Base-by-base conservation (phyloP, 1,140 invertebrate species). In the Sycophila sp. region DNA sequence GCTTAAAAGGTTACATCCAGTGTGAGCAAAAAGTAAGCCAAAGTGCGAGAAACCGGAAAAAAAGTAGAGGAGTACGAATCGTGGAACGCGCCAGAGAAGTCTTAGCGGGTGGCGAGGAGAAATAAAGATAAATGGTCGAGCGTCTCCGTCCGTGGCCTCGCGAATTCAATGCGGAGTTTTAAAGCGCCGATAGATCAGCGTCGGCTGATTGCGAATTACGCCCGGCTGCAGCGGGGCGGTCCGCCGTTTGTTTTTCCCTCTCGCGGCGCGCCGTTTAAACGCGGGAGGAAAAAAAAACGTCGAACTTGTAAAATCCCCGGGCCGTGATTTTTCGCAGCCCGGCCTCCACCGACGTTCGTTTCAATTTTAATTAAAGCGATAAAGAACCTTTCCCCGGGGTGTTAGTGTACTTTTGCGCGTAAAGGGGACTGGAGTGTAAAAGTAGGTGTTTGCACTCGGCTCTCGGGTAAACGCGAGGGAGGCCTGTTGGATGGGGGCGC, bases 71-170 rank as follows among this genome's bases (percentile, higher is more conserved):
- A 28, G n/a, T n/a, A n/a, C n/a, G n/a, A n/a, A n/a, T n/a, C n/a
- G n/a, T n/a, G n/a, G n/a, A n/a, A n/a, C n/a, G n/a, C n/a, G n/a
- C n/a, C n/a, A n/a, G 49, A 11, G 36, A 24, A 11, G 40, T 47
- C 53, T 68, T 49, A 47, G 17, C 19, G 17, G n/a, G 38, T 15
- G 38, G 11, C 38, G 49, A 17, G 22, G 6, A 34, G 32, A 60
- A 69, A 69, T 69, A 60, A 69, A 69, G 66, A 69, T 53, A 69
- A 69, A 69, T 60, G 66, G 26, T 13, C 17, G 22, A n/a, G 28
- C 40, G 45, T 26, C 40, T 42, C 28, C 7, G 42, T 15, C n/a
- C 5, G 11, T 28, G 15, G 15, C n/a, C 42, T 42, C 22, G 28
- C 42, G 58, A 60, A 69, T 69, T 60, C 56, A 69, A 69, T 60